Percentiles rank a stretch among this genome's conserved stretches.
phyloP scores from a whole-genome alignment of 2,888 invertebrate genomes.

The Zootermopsis nevadensis region DNA sequence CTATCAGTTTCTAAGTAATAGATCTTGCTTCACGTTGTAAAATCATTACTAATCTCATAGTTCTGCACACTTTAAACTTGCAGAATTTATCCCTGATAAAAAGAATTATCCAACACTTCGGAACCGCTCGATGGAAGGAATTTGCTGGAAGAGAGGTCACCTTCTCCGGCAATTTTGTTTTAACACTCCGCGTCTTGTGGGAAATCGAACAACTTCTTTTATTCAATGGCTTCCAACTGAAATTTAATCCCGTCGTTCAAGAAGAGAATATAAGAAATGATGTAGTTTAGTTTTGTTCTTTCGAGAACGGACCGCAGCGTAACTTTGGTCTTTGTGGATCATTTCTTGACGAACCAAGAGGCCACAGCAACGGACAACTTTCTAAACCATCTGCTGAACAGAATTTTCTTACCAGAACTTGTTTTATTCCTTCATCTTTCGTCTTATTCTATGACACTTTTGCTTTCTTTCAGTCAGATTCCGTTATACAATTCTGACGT shows the following conservation, averaged over 20 bases:
- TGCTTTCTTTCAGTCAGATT: neutral
- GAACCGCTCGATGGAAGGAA: neutral
- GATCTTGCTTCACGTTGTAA: neutral
- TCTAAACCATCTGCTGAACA: neutral
- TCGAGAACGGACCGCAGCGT: neutral
- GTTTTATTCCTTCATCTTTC: neutral
- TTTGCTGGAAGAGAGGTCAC: neutral
- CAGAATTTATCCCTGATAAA: no score
- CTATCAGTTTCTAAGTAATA: no score
- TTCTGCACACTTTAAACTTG: no score
- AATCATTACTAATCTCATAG: no score
- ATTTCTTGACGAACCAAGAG: neutral
- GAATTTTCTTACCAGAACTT: neutral
- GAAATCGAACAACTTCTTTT: neutral
- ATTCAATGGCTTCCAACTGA: conserved; percentile 2
- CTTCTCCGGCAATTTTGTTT: conserved; percentile 2
- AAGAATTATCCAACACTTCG: no score
- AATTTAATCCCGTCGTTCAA: conserved; percentile 11
- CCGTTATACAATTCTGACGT: neutral
- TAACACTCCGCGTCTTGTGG: neutral
- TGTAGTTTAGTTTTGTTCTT: conserved; percentile 9
- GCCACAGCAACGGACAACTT: neutral
- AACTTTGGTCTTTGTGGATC: neutral
- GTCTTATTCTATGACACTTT: neutral
- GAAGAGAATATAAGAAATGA: conserved; percentile 8